These are phyloP conservation scores for Rhopalosiphum maidis DNA, from an alignment of 1,140 invertebrate genomes.

Conservation along the genomic window DNA sequence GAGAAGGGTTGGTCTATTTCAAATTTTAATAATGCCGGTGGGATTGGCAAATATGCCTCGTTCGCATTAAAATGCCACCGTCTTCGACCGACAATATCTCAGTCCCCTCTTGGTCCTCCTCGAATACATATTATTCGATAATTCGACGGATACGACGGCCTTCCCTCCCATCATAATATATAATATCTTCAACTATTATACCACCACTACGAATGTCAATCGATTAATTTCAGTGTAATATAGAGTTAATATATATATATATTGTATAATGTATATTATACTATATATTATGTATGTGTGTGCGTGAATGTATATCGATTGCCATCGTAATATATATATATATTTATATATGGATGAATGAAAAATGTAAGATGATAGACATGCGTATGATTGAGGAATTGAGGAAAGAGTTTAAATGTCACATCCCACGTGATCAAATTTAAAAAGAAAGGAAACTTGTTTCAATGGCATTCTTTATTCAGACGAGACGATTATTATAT, in stretches of 20 bases:
- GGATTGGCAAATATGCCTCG: conserved; percentile 47
- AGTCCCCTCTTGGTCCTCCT: background rate
- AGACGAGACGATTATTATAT: background rate
- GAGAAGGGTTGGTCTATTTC: conserved; percentile 45
- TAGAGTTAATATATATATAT: background rate
- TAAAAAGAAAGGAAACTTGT: background rate
- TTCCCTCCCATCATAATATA: background rate
- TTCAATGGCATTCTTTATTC: background rate
- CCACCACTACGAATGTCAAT: background rate
- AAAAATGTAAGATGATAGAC: background rate
- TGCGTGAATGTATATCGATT: background rate
- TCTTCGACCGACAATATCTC: conserved; percentile 29
- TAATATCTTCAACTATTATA: conserved; percentile 1
- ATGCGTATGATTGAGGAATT: too few relatives aligned
- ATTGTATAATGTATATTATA: background rate
- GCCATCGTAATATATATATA: background rate
- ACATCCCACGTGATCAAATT: background rate
- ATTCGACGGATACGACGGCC: background rate
- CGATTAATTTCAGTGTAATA: conserved; percentile 13
- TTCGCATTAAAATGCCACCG: conserved; percentile 52
- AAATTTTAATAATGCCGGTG: conserved; percentile 51
- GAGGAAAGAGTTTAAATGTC: background rate
- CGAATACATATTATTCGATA: conserved; percentile 28
- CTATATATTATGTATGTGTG: background rate
- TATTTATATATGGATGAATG: background rate